Percentiles rank a stretch among this genome's conserved stretches.
Evolutionary conservation across 2,113 vertebrate genomes (phyloP).

Genomic region (Meriones unguiculatus): DNA sequence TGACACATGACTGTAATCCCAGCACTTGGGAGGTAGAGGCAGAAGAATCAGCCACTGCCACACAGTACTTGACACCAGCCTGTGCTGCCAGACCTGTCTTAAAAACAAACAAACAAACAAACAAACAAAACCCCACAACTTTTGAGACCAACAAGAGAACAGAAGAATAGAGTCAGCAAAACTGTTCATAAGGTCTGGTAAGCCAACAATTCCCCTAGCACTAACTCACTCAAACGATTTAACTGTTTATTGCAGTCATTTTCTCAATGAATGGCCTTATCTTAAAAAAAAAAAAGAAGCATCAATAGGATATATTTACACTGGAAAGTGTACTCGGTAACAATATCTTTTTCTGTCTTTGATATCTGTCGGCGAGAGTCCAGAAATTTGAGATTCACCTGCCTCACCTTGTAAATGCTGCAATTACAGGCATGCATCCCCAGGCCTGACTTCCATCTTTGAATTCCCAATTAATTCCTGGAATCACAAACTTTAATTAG

Average conservation of each 20-base stretch:
- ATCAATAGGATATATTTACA: slow-evolving; percentile 43
- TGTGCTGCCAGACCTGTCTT: neutral
- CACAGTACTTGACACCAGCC: neutral
- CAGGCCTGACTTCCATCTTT: slow-evolving; percentile 8
- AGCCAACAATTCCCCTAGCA: neutral
- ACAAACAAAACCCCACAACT: neutral
- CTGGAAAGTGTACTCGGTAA: neutral
- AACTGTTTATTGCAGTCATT: slow-evolving; percentile 32
- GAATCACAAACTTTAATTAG: slow-evolving; percentile 62
- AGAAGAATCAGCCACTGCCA: neutral
- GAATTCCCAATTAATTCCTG: slow-evolving; percentile 64
- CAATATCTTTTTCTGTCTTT: slow-evolving; percentile 40
- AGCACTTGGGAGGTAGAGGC: neutral
- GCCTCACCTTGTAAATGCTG: neutral
- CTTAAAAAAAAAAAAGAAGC: slow-evolving; percentile 42
- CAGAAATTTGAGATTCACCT: neutral
- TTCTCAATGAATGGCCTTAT: slow-evolving; percentile 39
- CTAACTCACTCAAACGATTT: slow-evolving; percentile 43
- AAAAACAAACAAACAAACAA: no score
- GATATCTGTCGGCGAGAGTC: neutral
- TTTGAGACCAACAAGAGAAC: neutral
- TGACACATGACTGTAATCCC: neutral
- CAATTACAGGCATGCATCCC: neutral
- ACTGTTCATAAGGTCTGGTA: slow-evolving; percentile 19
- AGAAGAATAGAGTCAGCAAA: slow-evolving; percentile 17